Evolutionary conservation across 2,113 vertebrate genomes (phyloP), one percentile per base, ranked within the genome.

Genomic region (Ia io): DNA sequence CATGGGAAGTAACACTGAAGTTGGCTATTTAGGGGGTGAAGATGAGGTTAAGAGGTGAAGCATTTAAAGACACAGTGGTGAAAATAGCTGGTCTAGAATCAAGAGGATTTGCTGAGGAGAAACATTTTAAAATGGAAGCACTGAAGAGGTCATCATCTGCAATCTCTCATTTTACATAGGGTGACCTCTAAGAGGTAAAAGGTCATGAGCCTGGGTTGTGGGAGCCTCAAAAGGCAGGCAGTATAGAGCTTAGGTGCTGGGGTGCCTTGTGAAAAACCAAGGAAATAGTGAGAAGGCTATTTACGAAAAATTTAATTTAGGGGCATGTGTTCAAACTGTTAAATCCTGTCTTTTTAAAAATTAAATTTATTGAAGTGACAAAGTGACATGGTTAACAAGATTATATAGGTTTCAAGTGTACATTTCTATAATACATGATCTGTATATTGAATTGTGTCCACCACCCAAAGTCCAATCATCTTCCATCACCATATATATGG

Each of bases 111-210:
- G 17, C 67, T 56, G 51, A 74, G n/a, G 51, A 91, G 63, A 74
- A 90, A 30, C 47, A 28, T 35, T 82, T 95, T 85, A 40, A 95
- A 93, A 71, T 77, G 47, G 35, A 85, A 61, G n/a, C 56, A 42
- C 28, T 65, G 37, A 88, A 65, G 47, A 73, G 16, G 59, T 37
- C 28, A n/a, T 22, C 16, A 2, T 87, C 61, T 70, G 40, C 12
- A 35, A 0, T 49, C 12, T 9, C 13, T 86, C 20, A 16, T 69
- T 95, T 93, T 90, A 71, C 14, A 4, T 74, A 16, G 42, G 11
- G 42, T 77, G 14, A 30, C 8, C 4, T 11, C 25, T n/a, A 4
- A 35, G 20, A 30, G 6, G 22, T 71, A 5, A 51, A 86, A 76
- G 79, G 30, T 28, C 22, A 12, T 30, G 25, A 67, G 63, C 22